A percentile compares a stretch with the other conserved stretches of the same genome.
Evolutionary conservation across 1,140 invertebrate genomes (phyloP).

Genomic region (Bradysia coprophila): DNA sequence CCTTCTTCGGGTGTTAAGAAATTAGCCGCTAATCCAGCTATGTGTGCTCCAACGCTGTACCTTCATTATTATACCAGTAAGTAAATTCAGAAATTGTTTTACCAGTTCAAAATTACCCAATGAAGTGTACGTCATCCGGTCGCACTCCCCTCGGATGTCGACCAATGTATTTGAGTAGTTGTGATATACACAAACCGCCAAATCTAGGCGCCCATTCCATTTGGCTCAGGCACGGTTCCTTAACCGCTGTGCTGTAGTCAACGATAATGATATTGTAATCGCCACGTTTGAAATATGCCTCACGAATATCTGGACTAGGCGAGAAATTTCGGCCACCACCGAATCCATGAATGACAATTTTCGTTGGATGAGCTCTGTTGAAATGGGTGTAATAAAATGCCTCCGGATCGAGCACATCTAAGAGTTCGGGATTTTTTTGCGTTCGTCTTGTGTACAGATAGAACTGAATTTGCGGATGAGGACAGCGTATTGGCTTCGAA

Average conservation of each 20-base stretch:
- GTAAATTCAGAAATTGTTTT: no score
- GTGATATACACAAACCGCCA: constrained; percentile 58
- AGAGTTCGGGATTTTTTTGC: constrained; percentile 46
- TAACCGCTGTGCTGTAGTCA: constrained; percentile 62
- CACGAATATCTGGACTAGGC: constrained; percentile 60
- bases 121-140: constrained; percentile 54
- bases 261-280: constrained; percentile 75
- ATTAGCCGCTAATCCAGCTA: constrained; percentile 63
- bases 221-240: constrained; percentile 61
- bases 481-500: constrained; percentile 57
- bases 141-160: constrained; percentile 52
- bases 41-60: constrained; percentile 75
- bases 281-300: constrained; percentile 58
- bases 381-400: constrained; percentile 52
- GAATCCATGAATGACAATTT: constrained; percentile 68
- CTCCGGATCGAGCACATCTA: constrained; percentile 45
- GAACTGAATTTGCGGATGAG: constrained; percentile 63
- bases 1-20: constrained; percentile 38
- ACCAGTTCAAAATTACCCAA: no score
- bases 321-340: constrained; percentile 57
- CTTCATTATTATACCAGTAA: no score
- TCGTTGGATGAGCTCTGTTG: constrained; percentile 51
- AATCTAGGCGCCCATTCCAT: constrained; percentile 72
- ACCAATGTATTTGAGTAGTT: constrained; percentile 56
- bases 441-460: constrained; percentile 66